These are phyloP conservation scores for Dolichoris vasculosae DNA, from an alignment of 1,140 invertebrate species.

Conservation along the genomic window DNA sequence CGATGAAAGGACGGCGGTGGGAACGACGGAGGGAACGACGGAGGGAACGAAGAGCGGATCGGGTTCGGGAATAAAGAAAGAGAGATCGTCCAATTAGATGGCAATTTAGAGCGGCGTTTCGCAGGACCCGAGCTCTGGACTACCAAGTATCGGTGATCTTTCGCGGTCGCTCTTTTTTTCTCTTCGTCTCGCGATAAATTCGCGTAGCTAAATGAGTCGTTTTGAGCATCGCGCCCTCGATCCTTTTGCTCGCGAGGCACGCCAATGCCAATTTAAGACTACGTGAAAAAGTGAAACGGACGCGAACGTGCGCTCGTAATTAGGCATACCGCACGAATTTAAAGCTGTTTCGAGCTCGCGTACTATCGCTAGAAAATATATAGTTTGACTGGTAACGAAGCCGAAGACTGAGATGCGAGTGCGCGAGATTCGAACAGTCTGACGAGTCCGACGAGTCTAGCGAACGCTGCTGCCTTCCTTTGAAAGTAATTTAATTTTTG, in stretches of 20 bases:
- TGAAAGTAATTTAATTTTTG: background rate
- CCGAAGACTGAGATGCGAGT: too few relatives aligned
- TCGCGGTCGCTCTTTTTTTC: background rate
- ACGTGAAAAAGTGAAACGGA: background rate
- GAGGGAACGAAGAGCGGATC: too few relatives aligned
- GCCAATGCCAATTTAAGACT: conserved; percentile 2
- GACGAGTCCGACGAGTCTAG: too few relatives aligned
- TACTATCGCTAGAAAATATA: background rate
- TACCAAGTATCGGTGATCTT: too few relatives aligned
- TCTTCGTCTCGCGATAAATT: conserved; percentile 33
- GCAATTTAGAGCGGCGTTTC: conserved; percentile 37
- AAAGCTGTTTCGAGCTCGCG: background rate
- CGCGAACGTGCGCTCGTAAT: conserved; percentile 14
- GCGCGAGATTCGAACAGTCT: background rate
- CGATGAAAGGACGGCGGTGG: too few relatives aligned
- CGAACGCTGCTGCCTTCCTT: too few relatives aligned
- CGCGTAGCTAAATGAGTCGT: conserved; percentile 1
- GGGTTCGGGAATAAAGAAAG: background rate
- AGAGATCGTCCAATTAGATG: conserved; percentile 47
- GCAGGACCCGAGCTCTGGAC: too few relatives aligned
- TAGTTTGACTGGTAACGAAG: too few relatives aligned
- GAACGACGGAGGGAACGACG: too few relatives aligned
- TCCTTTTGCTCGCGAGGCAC: background rate
- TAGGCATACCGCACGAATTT: background rate
- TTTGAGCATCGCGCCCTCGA: background rate